Evolutionary conservation across 2,797 vertebrate genomes (phyloP).

Genomic region (Sparus aurata): DNA sequence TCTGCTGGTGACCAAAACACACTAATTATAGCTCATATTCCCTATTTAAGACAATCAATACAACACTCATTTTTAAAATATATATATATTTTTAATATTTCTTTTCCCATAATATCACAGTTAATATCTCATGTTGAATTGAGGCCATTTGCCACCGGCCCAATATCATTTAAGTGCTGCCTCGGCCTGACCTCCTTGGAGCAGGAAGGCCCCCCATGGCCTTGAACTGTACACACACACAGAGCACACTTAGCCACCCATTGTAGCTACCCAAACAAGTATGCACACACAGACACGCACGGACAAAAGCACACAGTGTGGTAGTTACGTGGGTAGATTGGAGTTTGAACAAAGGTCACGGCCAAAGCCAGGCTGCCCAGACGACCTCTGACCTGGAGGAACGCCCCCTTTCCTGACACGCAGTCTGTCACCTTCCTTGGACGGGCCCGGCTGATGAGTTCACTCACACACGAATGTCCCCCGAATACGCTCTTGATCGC

Average conservation of each 20-base stretch:
- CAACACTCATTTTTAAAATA: neutral
- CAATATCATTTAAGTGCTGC: conserved; percentile 54
- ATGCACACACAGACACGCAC: conserved; percentile 24
- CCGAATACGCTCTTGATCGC: neutral
- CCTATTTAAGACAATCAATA: neutral
- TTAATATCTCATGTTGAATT: neutral
- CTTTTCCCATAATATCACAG: neutral
- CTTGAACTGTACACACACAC: conserved; percentile 57
- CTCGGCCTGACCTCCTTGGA: conserved; percentile 61
- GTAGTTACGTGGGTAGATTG: conserved; percentile 58
- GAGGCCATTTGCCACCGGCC: conserved; percentile 16
- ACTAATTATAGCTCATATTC: conserved; percentile 6
- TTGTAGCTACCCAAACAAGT: conserved; percentile 37
- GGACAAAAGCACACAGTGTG: conserved; percentile 18
- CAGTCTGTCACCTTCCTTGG: conserved; percentile 72
- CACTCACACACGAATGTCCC: neutral
- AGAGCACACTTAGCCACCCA: conserved; percentile 14
- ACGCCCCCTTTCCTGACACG: conserved; percentile 42
- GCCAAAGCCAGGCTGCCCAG: conserved; percentile 77
- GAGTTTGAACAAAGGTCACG: conserved; percentile 79
- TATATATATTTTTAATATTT: neutral
- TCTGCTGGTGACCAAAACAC: conserved; percentile 29
- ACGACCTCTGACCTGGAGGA: conserved; percentile 74
- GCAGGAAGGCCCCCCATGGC: conserved; percentile 68
- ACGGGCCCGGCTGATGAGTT: conserved; percentile 14